A percentile compares a stretch with the other conserved stretches of the same genome.
Evolutionary conservation across 1,140 invertebrate genomes (phyloP).

Genomic region (Caenorhabditis latens): DNA sequence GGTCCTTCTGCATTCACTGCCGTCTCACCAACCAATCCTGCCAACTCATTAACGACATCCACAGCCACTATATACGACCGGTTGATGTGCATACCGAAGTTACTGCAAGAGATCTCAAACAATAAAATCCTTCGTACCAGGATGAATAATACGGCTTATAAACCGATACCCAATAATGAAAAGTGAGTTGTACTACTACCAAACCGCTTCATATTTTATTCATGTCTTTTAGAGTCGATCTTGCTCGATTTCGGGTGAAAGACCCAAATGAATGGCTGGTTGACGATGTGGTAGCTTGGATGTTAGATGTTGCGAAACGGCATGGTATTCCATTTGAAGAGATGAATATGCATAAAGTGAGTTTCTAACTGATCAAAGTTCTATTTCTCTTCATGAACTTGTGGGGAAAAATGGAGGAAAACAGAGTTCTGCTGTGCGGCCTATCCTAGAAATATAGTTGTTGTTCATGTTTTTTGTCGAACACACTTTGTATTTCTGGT

Average conservation of each 20-base stretch:
- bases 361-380: conserved; percentile 56
- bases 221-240: conserved; percentile 67
- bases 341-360: conserved; percentile 73
- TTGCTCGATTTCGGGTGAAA: conserved; percentile 70
- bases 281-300: conserved; percentile 77
- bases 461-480: background rate
- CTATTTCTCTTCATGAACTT: background rate
- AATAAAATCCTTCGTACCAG: conserved; percentile 64
- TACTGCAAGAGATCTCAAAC: conserved; percentile 66
- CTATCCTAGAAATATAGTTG: too few relatives aligned
- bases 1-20: conserved; percentile 55
- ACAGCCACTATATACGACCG: conserved; percentile 64
- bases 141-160: conserved; percentile 68
- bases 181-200: background rate
- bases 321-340: conserved; percentile 75
- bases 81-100: conserved; percentile 68
- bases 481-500: background rate
- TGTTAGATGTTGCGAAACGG: conserved; percentile 74
- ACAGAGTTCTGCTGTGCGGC: too few relatives aligned
- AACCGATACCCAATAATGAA: conserved; percentile 74
- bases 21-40: conserved; percentile 44
- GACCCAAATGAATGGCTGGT: conserved; percentile 73
- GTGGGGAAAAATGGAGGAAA: background rate
- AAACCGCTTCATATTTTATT: background rate
- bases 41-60: conserved; percentile 18